Evolutionary conservation across 2,113 vertebrate genomes (phyloP).

Genomic region (Astur gentilis): DNA sequence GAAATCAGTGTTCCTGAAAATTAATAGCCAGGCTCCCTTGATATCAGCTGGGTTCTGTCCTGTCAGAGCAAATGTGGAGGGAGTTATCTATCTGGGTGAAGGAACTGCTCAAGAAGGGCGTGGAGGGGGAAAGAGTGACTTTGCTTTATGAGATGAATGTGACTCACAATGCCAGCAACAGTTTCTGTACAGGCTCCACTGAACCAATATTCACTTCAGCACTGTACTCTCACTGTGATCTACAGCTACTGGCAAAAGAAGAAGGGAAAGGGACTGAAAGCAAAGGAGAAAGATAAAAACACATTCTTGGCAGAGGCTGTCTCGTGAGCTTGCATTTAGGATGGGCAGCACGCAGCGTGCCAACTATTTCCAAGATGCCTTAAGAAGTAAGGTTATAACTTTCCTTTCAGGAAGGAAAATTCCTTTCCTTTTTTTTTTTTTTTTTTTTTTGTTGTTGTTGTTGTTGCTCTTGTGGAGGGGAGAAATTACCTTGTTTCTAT

Average conservation of each 20-base stretch:
- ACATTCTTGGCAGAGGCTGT: not conserved
- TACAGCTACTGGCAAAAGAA: slow-evolving; percentile 30
- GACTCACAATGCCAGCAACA: not conserved
- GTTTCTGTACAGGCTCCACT: not conserved
- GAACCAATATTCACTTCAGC: slow-evolving; percentile 1
- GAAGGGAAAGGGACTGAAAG: slow-evolving; percentile 33
- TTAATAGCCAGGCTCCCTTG: not conserved
- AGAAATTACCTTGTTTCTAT: not conserved
- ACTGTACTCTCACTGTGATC: slow-evolving; percentile 12
- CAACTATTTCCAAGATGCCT: not conserved
- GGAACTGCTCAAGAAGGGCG: not conserved
- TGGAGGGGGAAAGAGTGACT: not conserved
- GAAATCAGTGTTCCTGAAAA: not conserved
- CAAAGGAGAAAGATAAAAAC: slow-evolving; percentile 49
- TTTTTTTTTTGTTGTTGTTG: too few species aligned
- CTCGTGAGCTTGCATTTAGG: not conserved
- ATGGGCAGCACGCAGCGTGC: not conserved
- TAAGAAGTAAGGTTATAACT: not conserved
- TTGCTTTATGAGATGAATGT: not conserved
- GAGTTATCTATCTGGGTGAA: not conserved
- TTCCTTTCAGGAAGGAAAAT: not conserved
- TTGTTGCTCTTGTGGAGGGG: too few species aligned
- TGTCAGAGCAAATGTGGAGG: not conserved
- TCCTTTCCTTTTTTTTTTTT: not conserved
- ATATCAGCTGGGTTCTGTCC: not conserved